Percentiles rank a stretch among this genome's conserved stretches.
Evolutionary conservation across 2,888 invertebrate species (phyloP).

Genomic region (Allygus modestus): DNA sequence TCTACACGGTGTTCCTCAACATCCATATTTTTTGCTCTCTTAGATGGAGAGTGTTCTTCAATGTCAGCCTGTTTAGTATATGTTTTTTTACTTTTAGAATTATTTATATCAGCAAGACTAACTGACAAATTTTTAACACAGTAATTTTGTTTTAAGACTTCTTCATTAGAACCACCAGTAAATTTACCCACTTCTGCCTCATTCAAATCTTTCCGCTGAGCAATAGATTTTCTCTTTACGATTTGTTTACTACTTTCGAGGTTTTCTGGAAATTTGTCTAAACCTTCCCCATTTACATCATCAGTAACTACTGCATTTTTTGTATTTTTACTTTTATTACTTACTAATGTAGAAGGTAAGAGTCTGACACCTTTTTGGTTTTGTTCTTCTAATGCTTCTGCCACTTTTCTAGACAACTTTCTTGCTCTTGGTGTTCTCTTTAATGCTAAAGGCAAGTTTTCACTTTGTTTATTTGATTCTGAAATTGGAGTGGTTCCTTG

Average conservation of each 20-base stretch:
- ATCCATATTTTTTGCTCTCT: background rate
- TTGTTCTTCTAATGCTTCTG: background rate
- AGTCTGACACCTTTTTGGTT: too few species aligned
- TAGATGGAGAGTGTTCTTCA: background rate
- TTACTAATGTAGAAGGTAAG: too few species aligned
- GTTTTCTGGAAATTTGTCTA: too few species aligned
- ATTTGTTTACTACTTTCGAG: background rate
- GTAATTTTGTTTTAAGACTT: background rate
- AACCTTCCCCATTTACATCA: too few species aligned
- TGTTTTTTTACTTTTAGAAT: background rate
- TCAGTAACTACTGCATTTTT: too few species aligned
- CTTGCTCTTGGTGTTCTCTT: conserved; percentile 41
- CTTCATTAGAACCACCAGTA: background rate
- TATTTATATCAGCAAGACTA: background rate
- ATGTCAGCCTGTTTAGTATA: background rate
- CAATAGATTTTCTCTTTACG: background rate
- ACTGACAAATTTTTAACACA: background rate
- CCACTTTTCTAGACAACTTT: conserved; percentile 33
- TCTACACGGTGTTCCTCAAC: background rate
- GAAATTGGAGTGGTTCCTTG: background rate
- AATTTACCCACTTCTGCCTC: background rate
- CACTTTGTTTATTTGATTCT: background rate
- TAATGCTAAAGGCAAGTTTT: conserved; percentile 30
- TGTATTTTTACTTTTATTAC: too few species aligned
- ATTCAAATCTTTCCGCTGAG: background rate